These are phyloP conservation scores for Paracentrotus lividus DNA, from an alignment of 53 echinoderm and acorn worm genomes.

Conservation along the genomic window DNA sequence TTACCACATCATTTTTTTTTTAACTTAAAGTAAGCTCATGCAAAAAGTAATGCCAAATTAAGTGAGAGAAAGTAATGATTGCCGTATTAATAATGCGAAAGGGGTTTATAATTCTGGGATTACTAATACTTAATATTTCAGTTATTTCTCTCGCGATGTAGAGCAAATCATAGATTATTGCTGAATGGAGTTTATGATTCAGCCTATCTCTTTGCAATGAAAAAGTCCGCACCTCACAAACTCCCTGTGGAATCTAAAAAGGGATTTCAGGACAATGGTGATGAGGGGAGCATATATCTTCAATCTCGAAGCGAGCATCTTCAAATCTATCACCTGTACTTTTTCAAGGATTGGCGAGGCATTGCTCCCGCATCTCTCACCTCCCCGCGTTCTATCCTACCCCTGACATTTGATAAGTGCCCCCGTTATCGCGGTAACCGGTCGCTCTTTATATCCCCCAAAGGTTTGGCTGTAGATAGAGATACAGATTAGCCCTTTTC, in stretches of 20 bases:
- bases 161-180: not conserved
- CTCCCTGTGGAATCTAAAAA: not conserved
- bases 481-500: conserved; percentile 1
- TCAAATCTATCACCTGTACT: conserved; percentile 19
- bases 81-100: not conserved
- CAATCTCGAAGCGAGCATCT: not conserved
- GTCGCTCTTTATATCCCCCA: conserved; percentile 5
- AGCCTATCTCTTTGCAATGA: not conserved
- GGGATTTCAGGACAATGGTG: not conserved
- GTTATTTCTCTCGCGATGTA: not conserved
- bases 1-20: too few species aligned
- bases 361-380: not conserved
- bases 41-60: not conserved
- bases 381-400: not conserved
- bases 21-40: not conserved
- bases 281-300: not conserved
- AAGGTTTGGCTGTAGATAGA: not conserved
- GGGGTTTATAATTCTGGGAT: too few species aligned
- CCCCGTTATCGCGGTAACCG: not conserved
- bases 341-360: conserved; percentile 1
- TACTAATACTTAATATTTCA: not conserved
- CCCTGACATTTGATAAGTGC: conserved; percentile 41
- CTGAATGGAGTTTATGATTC: not conserved
- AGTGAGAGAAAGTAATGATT: not conserved
- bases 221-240: not conserved